A percentile compares a stretch with the other conserved stretches of the same genome.
Evolutionary conservation across 2,888 invertebrate species (phyloP).

Genomic region (Tuberolachnus salignus): DNA sequence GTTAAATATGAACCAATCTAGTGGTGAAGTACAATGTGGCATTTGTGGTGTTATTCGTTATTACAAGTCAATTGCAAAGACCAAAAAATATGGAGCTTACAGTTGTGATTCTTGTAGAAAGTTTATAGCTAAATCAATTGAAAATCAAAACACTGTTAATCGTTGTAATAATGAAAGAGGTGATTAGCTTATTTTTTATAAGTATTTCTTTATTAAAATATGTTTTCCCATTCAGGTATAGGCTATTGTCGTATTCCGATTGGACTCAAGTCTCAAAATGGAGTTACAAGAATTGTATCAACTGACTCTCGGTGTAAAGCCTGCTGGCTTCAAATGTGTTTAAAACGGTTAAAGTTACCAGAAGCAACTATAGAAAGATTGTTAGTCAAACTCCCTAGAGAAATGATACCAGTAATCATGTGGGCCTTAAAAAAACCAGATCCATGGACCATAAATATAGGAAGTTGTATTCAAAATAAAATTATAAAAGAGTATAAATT

Average conservation of each 20-base stretch:
- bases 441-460: conserved; percentile 50
- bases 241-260: conserved; percentile 77
- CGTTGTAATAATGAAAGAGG: conserved; percentile 61
- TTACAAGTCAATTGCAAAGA: conserved; percentile 78
- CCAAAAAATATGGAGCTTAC: conserved; percentile 81
- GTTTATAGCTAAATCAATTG: conserved; percentile 82
- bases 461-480: conserved; percentile 27
- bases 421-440: conserved; percentile 46
- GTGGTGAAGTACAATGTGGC: conserved; percentile 70
- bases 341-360: conserved; percentile 80
- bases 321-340: conserved; percentile 86
- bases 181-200: conserved; percentile 10
- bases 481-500: conserved; percentile 38
- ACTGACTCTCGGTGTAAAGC: conserved; percentile 81
- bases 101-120: conserved; percentile 86
- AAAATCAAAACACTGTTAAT: conserved; percentile 61
- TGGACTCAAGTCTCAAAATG: conserved; percentile 73
- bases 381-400: conserved; percentile 72
- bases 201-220: conserved; percentile 11
- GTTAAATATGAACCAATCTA: conserved; percentile 31
- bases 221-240: conserved; percentile 60
- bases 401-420: conserved; percentile 64
- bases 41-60: conserved; percentile 80
- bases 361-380: conserved; percentile 72
- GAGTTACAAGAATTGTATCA: conserved; percentile 72